Percentiles rank a stretch among this genome's conserved stretches.
phyloP scores from a whole-genome alignment of 2,888 invertebrate genomes.

The Drosophila sordidula region DNA sequence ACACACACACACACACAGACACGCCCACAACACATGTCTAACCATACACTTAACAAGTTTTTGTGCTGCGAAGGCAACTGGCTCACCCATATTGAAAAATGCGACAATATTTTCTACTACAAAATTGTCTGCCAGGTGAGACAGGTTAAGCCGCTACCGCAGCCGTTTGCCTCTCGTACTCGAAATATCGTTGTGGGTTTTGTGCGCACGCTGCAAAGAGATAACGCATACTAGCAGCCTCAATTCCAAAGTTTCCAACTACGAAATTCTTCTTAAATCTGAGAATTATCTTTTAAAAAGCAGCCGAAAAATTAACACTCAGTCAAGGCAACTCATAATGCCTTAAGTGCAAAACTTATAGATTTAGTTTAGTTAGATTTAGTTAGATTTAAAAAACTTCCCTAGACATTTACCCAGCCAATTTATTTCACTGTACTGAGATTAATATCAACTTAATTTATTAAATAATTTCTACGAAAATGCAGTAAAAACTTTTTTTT shows the following conservation, averaged over 20 bases:
- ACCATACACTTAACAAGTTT: slow-evolving; percentile 78
- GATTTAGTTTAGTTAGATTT: too few relatives aligned
- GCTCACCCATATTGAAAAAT: slow-evolving; percentile 67
- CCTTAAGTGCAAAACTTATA: neutral
- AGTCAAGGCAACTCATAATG: too few relatives aligned
- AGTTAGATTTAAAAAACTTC: too few relatives aligned
- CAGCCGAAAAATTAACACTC: neutral
- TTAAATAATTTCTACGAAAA: too few relatives aligned
- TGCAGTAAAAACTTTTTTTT: too few relatives aligned
- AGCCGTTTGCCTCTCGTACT: slow-evolving; percentile 19
- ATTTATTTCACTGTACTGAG: too few relatives aligned
- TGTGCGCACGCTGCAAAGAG: slow-evolving; percentile 24
- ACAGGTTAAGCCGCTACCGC: slow-evolving; percentile 36
- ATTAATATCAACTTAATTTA: too few relatives aligned
- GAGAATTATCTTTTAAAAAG: neutral
- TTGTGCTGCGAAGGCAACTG: slow-evolving; percentile 37
- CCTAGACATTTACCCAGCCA: too few relatives aligned
- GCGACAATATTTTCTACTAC: slow-evolving; percentile 70
- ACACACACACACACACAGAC: neutral
- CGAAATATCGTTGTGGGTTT: slow-evolving; percentile 46
- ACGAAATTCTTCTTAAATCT: neutral
- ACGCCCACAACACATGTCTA: slow-evolving; percentile 28
- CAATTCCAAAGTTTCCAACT: slow-evolving; percentile 16
- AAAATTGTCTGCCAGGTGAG: slow-evolving; percentile 46
- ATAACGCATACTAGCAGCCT: slow-evolving; percentile 27